These are phyloP conservation scores for Spatula versicolor DNA, from an alignment of 2,797 vertebrate species.

Conservation along the genomic window DNA sequence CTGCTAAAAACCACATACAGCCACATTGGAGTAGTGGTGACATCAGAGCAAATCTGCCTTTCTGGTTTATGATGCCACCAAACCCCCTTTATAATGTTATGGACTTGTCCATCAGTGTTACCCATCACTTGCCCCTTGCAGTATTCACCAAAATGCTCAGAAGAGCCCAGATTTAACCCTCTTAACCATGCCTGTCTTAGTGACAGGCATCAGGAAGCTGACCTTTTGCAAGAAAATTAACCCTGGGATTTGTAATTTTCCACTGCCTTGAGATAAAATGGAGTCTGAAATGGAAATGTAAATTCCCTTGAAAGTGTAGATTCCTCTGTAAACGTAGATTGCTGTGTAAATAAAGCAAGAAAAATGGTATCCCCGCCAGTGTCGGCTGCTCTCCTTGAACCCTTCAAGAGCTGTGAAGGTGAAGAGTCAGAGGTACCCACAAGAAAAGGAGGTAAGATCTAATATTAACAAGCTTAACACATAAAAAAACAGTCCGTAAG, in stretches of 20 bases:
- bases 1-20: neutral
- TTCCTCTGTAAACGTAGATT: too few relatives aligned
- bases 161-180: neutral
- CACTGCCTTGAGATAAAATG: neutral
- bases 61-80: neutral
- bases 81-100: neutral
- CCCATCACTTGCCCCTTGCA: neutral
- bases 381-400: accelerated
- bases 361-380: neutral
- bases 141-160: neutral
- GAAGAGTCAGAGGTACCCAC: neutral
- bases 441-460: neutral
- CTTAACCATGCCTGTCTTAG: neutral
- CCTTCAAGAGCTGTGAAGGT: neutral
- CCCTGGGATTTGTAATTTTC: neutral
- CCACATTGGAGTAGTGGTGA: neutral
- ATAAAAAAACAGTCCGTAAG: neutral
- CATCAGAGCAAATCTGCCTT: neutral
- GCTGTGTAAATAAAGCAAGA: neutral
- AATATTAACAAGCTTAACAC: neutral
- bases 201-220: neutral
- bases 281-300: neutral
- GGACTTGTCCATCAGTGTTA: neutral
- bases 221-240: neutral
- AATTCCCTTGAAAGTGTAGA: neutral